Base-by-base conservation (phyloP, 1,140 invertebrate species). In the Trachelipus rathkii region DNA sequence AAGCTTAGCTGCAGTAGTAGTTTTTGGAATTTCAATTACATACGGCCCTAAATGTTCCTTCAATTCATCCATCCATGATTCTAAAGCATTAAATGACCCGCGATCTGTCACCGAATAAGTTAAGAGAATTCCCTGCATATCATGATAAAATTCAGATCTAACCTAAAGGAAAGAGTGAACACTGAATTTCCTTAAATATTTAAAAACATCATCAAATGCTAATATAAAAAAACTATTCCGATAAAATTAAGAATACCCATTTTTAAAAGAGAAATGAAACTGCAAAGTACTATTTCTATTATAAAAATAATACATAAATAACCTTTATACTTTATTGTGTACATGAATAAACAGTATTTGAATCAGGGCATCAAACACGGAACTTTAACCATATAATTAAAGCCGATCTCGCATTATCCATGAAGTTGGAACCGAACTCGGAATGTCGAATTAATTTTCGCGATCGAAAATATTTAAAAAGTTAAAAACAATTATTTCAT, bases 131-230 rank as follows among this genome's bases (percentile, higher is more conserved):
- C 77, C 81, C 45, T 79, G 77, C 81, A 81, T 81, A 73, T 80
- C 81, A n/a, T 73, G 72, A 72, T 81, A 81, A 45, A 81, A 79
- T 50, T 81, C 78, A 50, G 68, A 50, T 33, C 82, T 82, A 78
- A 81, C 79, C 79, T 81, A 75, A 5, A 50, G 13, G 44, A 46
- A 72, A 44, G 69, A 33, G 33, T 33, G 33, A 33, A 33, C 33
- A 33, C 33, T 33, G 33, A 33, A 33, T 33, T 33, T 33, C 33
- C 33, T 33, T 33, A 33, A 33, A 33, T 33, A 33, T 33, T 33
- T 33, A 33, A 33, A 33, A 33, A 33, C 33, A 33, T 33, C 1
- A 33, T 33, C 6, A 33, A 33, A 33, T 33, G n/a, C n/a, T n/a
- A n/a, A 33, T 33, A 33, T 6, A 33, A 3, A 33, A 33, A 33